Conservation (phyloP, 2,888 invertebrate genomes). For the Hypsopygia costalis region DNA sequence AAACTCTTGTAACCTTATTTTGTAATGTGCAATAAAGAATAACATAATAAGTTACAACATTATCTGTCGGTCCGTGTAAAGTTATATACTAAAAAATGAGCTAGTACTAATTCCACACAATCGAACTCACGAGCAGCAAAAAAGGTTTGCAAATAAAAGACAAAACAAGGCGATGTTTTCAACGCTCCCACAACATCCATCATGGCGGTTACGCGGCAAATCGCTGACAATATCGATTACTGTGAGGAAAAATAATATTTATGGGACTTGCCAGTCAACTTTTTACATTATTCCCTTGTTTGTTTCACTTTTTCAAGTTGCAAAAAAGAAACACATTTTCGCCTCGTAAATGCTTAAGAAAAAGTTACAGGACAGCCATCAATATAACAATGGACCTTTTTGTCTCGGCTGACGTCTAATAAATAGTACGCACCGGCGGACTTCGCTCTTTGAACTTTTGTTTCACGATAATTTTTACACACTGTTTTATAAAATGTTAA, state of each 20-base stretch:
- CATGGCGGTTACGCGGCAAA: conserved; percentile 52
- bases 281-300: conserved; percentile 46
- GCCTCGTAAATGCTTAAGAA: conserved; percentile 22
- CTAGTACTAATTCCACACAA: too few species aligned
- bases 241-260: conserved; percentile 52
- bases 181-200: conserved; percentile 48
- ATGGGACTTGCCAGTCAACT: conserved; percentile 46
- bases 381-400: conserved; percentile 16
- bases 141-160: conserved; percentile 30
- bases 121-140: conserved; percentile 7
- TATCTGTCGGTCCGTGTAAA: too few species aligned
- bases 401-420: conserved; percentile 11
- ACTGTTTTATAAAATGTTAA: too few species aligned
- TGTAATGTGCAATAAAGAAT: too few species aligned
- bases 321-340: conserved; percentile 42
- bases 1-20: too few species aligned
- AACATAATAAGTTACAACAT: too few species aligned
- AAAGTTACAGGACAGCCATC: conserved; percentile 27
- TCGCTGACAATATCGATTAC: conserved; percentile 62
- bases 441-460: conserved; percentile 2
- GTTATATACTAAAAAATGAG: too few species aligned
- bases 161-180: conserved; percentile 42
- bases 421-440: conserved; percentile 2
- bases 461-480: background rate
- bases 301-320: conserved; percentile 45